These are phyloP conservation scores for Tenualosa thibaudeaui DNA, from an alignment of 2,797 vertebrate genomes.

Conservation along the genomic window DNA sequence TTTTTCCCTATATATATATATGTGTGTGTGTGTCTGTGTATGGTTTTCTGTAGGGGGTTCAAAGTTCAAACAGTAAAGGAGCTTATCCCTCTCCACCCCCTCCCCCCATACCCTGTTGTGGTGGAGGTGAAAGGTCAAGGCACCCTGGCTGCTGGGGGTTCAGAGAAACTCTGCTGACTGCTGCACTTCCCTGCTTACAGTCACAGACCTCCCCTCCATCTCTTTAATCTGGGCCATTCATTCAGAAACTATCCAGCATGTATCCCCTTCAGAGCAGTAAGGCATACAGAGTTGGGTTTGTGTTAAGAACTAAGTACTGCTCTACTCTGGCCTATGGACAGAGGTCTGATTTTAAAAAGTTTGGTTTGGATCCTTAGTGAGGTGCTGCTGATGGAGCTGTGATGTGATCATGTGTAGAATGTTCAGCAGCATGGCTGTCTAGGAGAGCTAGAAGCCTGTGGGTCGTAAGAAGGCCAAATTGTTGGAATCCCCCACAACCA, in stretches of 20 bases:
- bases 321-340: not conserved
- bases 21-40: constrained; percentile 34
- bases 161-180: not conserved
- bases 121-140: not conserved
- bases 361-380: not conserved
- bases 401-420: not conserved
- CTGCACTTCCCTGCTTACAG: not conserved
- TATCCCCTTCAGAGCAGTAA: not conserved
- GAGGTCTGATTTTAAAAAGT: not conserved
- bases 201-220: not conserved
- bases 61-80: not conserved
- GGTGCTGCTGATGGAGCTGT: not conserved
- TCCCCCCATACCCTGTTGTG: not conserved
- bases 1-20: constrained; percentile 32
- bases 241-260: not conserved
- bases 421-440: not conserved
- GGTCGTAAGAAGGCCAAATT: not conserved
- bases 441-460: not conserved
- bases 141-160: not conserved
- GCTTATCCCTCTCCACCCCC: not conserved
- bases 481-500: not conserved
- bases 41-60: not conserved
- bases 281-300: not conserved
- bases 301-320: not conserved
- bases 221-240: not conserved